phyloP scores from a whole-genome alignment of 2,797 vertebrate species.

The Liasis olivaceus region DNA sequence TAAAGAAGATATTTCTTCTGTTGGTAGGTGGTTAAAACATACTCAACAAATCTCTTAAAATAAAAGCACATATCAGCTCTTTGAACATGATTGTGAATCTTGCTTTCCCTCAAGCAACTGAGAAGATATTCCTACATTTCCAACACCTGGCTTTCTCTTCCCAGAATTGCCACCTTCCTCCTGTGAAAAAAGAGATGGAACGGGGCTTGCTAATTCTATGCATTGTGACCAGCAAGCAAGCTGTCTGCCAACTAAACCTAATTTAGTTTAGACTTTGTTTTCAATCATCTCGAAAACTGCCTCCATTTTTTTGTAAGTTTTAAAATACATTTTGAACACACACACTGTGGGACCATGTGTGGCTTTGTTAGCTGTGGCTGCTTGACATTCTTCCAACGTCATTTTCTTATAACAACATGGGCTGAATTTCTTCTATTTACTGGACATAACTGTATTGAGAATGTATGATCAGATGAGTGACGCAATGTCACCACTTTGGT shows the following conservation, averaged over 20 bases:
- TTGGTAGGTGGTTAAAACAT: not conserved
- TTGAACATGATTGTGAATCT: not conserved
- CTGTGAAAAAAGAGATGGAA: not conserved
- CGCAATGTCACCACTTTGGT: too few species aligned
- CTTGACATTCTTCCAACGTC: not conserved
- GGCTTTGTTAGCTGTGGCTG: not conserved
- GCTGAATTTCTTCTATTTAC: not conserved
- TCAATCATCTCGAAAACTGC: not conserved
- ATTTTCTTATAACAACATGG: not conserved
- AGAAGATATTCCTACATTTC: not conserved
- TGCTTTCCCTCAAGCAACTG: not conserved
- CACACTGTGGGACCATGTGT: too few species aligned
- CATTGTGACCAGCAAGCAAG: not conserved
- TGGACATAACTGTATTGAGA: not conserved
- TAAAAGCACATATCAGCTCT: not conserved
- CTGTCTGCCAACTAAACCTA: not conserved
- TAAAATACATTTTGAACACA: not conserved
- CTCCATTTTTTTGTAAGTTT: not conserved
- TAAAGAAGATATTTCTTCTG: not conserved
- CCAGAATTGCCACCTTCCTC: not conserved
- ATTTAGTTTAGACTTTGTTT: not conserved
- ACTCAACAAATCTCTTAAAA: not conserved
- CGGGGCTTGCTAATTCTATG: not conserved
- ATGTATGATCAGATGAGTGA: not conserved
- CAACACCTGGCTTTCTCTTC: not conserved